Conservation (phyloP, 2,888 invertebrate genomes). For the Sarcophaga variegata region DNA sequence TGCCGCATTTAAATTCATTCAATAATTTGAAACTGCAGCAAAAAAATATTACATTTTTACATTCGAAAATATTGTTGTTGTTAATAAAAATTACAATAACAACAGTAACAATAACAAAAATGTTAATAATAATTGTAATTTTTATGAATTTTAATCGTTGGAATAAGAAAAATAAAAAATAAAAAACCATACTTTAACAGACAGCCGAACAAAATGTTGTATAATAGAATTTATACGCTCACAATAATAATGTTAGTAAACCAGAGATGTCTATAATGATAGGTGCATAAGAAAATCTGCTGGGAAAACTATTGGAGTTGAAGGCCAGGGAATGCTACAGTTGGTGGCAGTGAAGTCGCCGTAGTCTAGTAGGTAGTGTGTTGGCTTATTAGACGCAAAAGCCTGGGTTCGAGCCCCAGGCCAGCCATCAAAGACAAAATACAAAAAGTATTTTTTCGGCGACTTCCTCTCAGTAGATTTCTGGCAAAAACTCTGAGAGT, state of each 20-base stretch:
- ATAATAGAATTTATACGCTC: conserved; percentile 1
- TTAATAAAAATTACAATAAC: background rate
- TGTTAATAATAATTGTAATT: conserved; percentile 33
- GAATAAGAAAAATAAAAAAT: background rate
- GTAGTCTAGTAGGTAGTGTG: too few species aligned
- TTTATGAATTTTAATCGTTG: conserved; percentile 40
- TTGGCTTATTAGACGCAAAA: too few species aligned
- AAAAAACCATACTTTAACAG: conserved; percentile 8
- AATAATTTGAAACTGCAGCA: background rate
- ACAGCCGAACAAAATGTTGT: conserved; percentile 47
- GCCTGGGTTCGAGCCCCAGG: too few species aligned
- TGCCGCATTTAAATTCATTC: conserved; percentile 34
- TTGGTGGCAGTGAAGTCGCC: too few species aligned
- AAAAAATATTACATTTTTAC: background rate
- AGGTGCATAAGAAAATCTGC: background rate
- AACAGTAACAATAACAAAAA: background rate
- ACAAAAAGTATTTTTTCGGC: too few species aligned
- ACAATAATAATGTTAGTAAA: background rate
- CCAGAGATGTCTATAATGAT: background rate
- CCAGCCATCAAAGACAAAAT: too few species aligned
- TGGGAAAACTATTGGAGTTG: too few species aligned
- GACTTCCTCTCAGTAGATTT: too few species aligned
- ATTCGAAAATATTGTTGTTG: background rate
- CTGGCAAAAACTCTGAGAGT: too few species aligned
- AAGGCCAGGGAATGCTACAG: too few species aligned